These are phyloP conservation scores for Agrochola litura DNA, from an alignment of 2,888 invertebrate genomes.

Conservation along the genomic window DNA sequence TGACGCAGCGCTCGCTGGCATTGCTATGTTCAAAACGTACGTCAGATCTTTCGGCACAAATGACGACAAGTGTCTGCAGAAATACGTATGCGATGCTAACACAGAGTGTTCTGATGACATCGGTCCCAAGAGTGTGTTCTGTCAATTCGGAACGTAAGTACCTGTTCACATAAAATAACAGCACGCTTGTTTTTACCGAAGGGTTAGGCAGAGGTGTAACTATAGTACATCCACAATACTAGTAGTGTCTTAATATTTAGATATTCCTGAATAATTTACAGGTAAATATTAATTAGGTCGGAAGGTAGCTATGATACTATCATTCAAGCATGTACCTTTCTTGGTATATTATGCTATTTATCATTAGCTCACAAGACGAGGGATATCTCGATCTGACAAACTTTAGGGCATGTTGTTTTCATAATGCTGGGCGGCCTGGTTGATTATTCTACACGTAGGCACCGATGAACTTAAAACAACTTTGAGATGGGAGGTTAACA, in stretches of 20 bases:
- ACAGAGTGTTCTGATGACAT: constrained; percentile 95
- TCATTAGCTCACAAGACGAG: constrained; percentile 14
- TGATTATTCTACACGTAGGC: background rate
- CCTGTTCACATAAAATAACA: background rate
- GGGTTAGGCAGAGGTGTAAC: background rate
- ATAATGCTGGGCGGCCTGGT: background rate
- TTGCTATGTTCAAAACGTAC: constrained; percentile 97
- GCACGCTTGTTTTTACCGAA: background rate
- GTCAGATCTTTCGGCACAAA: constrained; percentile 94
- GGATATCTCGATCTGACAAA: background rate
- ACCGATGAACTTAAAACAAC: background rate
- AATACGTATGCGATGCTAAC: constrained; percentile 97
- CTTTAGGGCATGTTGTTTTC: background rate
- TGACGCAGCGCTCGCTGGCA: constrained; percentile 96
- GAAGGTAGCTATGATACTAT: background rate
- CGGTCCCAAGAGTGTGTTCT: constrained; percentile 96
- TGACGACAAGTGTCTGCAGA: constrained; percentile 96
- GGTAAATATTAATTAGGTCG: background rate
- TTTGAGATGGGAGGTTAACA: background rate
- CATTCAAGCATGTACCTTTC: background rate
- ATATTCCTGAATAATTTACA: background rate
- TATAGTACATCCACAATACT: background rate
- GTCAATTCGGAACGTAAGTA: constrained; percentile 98
- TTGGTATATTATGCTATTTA: constrained; percentile 5
- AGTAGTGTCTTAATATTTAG: background rate